Evolutionary conservation across 2,888 invertebrate species (phyloP).

Genomic region (Anoplius nigerrimus): DNA sequence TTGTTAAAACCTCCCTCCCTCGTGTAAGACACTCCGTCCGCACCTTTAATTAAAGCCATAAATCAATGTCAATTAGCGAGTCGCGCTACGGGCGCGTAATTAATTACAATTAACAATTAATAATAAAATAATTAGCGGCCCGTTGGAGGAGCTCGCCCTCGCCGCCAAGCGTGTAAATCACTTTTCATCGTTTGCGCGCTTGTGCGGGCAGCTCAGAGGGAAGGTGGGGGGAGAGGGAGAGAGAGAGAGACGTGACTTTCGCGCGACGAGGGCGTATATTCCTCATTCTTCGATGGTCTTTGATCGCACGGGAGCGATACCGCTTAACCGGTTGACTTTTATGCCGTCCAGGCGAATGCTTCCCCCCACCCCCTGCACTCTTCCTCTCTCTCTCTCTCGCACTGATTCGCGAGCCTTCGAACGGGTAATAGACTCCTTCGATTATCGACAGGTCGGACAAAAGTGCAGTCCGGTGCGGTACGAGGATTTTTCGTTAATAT

Average conservation of each 20-base stretch:
- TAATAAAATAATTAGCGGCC: constrained; percentile 64
- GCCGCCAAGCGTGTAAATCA: constrained; percentile 21
- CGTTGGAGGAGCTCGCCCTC: constrained; percentile 41
- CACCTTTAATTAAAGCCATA: constrained; percentile 74
- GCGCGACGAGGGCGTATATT: not conserved
- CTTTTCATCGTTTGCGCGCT: not conserved
- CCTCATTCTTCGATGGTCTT: not conserved
- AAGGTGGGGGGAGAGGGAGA: not conserved
- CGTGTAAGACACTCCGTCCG: constrained; percentile 65
- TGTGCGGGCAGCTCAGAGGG: too few relatives aligned
- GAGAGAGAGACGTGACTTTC: not conserved
- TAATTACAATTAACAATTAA: constrained; percentile 74
- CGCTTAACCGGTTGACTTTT: too few relatives aligned
- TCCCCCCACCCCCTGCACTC: too few relatives aligned
- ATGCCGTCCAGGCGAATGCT: too few relatives aligned
- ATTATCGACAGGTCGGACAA: too few relatives aligned
- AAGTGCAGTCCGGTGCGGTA: too few relatives aligned
- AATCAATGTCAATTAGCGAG: constrained; percentile 74
- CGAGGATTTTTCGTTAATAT: too few relatives aligned
- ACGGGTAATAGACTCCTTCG: too few relatives aligned
- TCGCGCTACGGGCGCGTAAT: constrained; percentile 53
- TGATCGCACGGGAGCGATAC: too few relatives aligned
- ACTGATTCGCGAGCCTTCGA: too few relatives aligned
- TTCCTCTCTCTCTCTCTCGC: not conserved
- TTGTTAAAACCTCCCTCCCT: constrained; percentile 65